Evolutionary conservation across 1,140 invertebrate genomes (phyloP), one percentile per base, ranked within the genome.

Genomic region (Aphelenchoides fujianensis): DNA sequence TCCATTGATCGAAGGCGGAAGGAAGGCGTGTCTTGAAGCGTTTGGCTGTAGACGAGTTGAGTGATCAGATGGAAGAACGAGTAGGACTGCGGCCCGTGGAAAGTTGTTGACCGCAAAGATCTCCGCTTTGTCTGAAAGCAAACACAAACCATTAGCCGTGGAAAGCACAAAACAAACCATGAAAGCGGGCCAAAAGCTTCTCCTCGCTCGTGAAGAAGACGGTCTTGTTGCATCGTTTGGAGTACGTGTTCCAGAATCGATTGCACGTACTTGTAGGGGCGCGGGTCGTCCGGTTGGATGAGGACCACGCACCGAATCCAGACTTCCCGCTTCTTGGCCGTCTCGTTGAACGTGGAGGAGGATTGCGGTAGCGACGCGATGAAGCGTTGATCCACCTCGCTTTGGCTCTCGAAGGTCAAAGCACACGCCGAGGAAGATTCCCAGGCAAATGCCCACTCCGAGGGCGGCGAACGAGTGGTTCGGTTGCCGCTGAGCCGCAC

Each of bases 211-310:
- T 70, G 27, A 71, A 70, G 28, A 63, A 70, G 1, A 70, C n/a
- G 16, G 69, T 70, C 70, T 70, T 48, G 53, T 70, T 70, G 67
- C 69, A 70, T 3, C 68, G 30, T 41, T 70, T 71, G 12, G 69
- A n/a, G 36, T 68, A 70, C 3, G 69, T 70, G 27, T 70, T n/a
- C 61, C 5, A 67, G 31, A 66, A 70, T 32, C 0, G 68, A 70
- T 30, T 34, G 30, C 30, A 66, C 19, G 23, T 69, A 70, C 32
- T 70, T 70, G 2, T 70, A 32, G 0, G 68, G 59, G 31, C 48
- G 54, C 31, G 64, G 63, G 1, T 55, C 52, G 0, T 19, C 19
- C 3, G 9, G 27, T 70, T 70, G 69, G n/a, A 70, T 53, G 16
- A 70, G 5, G 19, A 72, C 48, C 19, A 72, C 66, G 52, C 70